A percentile compares a stretch with the other conserved stretches of the same genome.
Conservation (phyloP, 2,113 vertebrate species). For the Probosciger aterrimus region DNA sequence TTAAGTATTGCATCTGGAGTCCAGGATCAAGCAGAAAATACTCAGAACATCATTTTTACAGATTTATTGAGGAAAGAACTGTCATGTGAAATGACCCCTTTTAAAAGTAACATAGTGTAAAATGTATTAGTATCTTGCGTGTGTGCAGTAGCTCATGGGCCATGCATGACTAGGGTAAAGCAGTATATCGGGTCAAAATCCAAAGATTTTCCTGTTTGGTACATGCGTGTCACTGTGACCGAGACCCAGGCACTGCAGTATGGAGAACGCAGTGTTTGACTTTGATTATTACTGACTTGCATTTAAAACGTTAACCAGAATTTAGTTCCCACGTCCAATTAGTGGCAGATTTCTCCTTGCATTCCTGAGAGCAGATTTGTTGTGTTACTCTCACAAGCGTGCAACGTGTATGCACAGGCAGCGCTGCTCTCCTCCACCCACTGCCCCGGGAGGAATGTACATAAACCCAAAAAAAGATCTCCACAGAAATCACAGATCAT, state of each 20-base stretch:
- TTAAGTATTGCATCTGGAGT: background rate
- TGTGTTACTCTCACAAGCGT: background rate
- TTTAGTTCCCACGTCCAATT: background rate
- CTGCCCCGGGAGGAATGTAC: background rate
- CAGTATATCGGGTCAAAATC: background rate
- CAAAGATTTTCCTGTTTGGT: background rate
- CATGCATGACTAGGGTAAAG: background rate
- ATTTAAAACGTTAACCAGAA: background rate
- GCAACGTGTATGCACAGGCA: background rate
- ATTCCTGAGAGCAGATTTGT: slow-evolving; percentile 19
- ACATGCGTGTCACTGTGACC: background rate
- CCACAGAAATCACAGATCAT: background rate
- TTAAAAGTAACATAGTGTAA: background rate
- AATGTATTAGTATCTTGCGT: background rate
- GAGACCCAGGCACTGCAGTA: background rate
- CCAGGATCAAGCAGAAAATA: background rate
- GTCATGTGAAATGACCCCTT: background rate
- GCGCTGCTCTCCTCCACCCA: background rate
- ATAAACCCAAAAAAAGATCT: background rate
- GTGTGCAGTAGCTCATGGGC: background rate
- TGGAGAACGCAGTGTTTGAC: background rate
- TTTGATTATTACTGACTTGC: background rate
- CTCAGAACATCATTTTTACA: background rate
- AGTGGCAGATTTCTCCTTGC: background rate
- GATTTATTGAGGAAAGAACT: background rate